phyloP scores from a whole-genome alignment of 1,140 invertebrate species.

The Scaptomyza hsui region DNA sequence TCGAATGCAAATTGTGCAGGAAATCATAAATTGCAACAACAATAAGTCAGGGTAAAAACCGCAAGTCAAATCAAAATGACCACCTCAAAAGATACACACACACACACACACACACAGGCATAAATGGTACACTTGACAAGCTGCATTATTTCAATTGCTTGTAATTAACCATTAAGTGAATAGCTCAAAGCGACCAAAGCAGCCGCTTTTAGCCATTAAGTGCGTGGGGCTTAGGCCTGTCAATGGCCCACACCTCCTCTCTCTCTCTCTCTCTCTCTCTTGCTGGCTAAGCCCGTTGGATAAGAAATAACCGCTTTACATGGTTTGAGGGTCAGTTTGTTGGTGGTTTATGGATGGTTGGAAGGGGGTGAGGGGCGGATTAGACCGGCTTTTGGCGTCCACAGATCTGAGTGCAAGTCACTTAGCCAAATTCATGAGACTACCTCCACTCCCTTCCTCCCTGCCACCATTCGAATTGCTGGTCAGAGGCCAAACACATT shows the following conservation, averaged over 20 bases:
- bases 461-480: background rate
- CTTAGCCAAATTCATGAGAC: conserved; percentile 21
- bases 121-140: conserved; percentile 39
- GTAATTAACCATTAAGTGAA: conserved; percentile 47
- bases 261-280: too few relatives aligned
- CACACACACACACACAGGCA: background rate
- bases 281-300: background rate
- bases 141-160: conserved; percentile 43
- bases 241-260: conserved; percentile 5
- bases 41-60: conserved; percentile 51
- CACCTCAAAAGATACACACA: conserved; percentile 21
- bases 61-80: conserved; percentile 36
- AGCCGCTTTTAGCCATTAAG: conserved; percentile 15
- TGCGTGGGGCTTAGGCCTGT: conserved; percentile 29
- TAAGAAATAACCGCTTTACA: conserved; percentile 23
- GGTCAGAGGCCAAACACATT: conserved; percentile 12
- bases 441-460: too few relatives aligned
- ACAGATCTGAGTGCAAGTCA: conserved; percentile 3
- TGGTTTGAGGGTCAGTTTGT: background rate
- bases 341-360: too few relatives aligned
- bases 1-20: conserved; percentile 67
- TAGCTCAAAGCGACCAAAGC: background rate
- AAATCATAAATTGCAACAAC: conserved; percentile 73
- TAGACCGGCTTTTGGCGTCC: conserved; percentile 13
- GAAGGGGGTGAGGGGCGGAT: background rate